Conservation (phyloP, 2,113 vertebrate species). For the Prolemur simus region DNA sequence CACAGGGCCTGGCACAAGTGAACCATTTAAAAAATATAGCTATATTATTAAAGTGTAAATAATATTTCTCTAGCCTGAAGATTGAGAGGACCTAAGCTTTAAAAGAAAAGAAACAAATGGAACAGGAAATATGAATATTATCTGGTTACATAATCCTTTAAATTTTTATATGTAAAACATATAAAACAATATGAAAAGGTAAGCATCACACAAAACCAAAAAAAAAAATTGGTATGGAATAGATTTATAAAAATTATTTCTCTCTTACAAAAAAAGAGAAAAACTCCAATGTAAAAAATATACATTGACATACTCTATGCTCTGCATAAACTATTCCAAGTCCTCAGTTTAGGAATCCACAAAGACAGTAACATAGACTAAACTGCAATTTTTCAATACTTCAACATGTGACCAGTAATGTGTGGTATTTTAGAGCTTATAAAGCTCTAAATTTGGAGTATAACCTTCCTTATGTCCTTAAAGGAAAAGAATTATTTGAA, state of each 20-base stretch:
- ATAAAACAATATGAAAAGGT: neutral
- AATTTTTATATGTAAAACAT: neutral
- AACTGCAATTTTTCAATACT: neutral
- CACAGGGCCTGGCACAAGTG: neutral
- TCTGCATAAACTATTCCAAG: neutral
- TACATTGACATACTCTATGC: neutral
- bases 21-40: neutral
- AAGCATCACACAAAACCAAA: neutral
- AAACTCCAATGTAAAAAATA: neutral
- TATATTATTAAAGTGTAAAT: constrained; percentile 30
- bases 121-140: constrained; percentile 6
- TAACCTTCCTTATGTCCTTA: neutral
- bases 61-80: neutral
- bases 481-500: constrained; percentile 33
- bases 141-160: neutral
- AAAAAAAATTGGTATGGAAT: neutral
- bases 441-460: neutral
- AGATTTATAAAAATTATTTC: neutral
- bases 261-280: constrained; percentile 26
- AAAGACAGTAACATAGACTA: neutral
- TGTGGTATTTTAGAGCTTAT: neutral
- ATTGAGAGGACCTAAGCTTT: neutral
- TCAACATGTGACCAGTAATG: neutral
- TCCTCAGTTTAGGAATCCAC: neutral
- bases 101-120: constrained; percentile 45